A percentile compares a stretch with the other conserved stretches of the same genome.
These are phyloP conservation scores for Borostomias antarcticus DNA, from an alignment of 2,797 vertebrate species.

Conservation along the genomic window DNA sequence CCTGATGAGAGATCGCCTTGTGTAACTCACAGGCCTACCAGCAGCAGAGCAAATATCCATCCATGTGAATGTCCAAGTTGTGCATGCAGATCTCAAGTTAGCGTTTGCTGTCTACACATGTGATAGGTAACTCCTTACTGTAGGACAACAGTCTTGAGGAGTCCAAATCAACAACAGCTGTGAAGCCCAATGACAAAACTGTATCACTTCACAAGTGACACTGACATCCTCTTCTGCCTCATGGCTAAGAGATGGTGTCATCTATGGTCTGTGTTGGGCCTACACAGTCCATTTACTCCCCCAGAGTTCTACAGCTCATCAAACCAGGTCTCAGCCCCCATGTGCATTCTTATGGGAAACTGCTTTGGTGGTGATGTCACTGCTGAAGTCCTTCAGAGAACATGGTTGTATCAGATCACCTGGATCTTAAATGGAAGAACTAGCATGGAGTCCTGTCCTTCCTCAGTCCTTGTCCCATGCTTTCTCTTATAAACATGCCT, in stretches of 20 bases:
- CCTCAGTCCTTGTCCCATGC: conserved; percentile 43
- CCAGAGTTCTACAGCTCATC: not conserved
- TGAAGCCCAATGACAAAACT: conserved; percentile 9
- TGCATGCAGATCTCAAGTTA: conserved; percentile 25
- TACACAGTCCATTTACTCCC: conserved; percentile 22
- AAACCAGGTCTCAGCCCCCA: conserved; percentile 30
- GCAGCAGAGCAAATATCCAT: conserved; percentile 25
- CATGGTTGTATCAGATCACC: conserved; percentile 24
- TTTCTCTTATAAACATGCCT: conserved; percentile 17
- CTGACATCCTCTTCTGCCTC: conserved; percentile 17
- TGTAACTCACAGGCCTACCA: conserved; percentile 53
- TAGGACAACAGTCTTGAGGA: conserved; percentile 35
- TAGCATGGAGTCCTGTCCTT: conserved; percentile 44
- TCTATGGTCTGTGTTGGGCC: conserved; percentile 28
- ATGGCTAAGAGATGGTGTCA: conserved; percentile 28
- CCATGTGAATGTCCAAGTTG: conserved; percentile 27
- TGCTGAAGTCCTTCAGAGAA: conserved; percentile 49
- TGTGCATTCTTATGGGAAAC: conserved; percentile 26
- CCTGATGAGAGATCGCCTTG: conserved; percentile 19
- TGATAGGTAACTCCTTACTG: conserved; percentile 18
- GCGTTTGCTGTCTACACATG: not conserved
- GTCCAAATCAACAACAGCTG: conserved; percentile 44
- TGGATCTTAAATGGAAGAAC: conserved; percentile 60
- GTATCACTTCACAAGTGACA: conserved; percentile 25
- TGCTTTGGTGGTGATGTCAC: conserved; percentile 23